Conservation (phyloP, 1,140 invertebrate genomes). For the Ceratosolen fusciceps region DNA sequence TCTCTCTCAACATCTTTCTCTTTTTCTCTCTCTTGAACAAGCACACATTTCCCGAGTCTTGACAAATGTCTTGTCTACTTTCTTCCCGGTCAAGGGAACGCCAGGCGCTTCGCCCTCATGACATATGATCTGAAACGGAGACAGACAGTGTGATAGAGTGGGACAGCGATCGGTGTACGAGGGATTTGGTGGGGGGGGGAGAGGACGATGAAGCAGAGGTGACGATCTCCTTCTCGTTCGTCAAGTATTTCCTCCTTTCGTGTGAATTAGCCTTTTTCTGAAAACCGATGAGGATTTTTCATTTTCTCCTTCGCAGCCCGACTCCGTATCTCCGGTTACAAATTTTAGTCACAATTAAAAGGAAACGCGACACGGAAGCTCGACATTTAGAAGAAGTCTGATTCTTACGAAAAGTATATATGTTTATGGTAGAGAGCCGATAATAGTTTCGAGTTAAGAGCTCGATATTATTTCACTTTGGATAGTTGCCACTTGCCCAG, state of each 20-base stretch:
- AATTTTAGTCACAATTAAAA: constrained; percentile 29
- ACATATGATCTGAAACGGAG: not conserved
- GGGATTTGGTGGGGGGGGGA: no score
- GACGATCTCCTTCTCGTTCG: constrained; percentile 50
- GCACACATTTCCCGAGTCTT: not conserved
- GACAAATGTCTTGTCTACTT: constrained; percentile 32
- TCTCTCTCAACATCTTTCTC: no score
- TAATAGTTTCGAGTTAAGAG: not conserved
- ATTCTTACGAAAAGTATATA: not conserved
- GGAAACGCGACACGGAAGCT: constrained; percentile 23
- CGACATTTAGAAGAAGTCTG: not conserved
- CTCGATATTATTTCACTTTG: not conserved
- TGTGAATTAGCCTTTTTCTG: constrained; percentile 47
- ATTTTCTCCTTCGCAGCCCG: constrained; percentile 21
- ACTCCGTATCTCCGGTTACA: constrained; percentile 17
- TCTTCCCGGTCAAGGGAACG: constrained; percentile 28
- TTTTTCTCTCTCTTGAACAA: no score
- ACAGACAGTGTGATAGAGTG: constrained; percentile 31
- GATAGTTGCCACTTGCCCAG: not conserved
- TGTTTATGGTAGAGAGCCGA: not conserved
- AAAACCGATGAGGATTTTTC: constrained; percentile 53
- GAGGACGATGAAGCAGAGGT: constrained; percentile 49
- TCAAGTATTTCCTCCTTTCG: not conserved
- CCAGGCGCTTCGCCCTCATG: constrained; percentile 20
- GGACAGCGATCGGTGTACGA: no score